Evolutionary conservation across 2,113 vertebrate genomes (phyloP).

Genomic region (Mustelus asterias): DNA sequence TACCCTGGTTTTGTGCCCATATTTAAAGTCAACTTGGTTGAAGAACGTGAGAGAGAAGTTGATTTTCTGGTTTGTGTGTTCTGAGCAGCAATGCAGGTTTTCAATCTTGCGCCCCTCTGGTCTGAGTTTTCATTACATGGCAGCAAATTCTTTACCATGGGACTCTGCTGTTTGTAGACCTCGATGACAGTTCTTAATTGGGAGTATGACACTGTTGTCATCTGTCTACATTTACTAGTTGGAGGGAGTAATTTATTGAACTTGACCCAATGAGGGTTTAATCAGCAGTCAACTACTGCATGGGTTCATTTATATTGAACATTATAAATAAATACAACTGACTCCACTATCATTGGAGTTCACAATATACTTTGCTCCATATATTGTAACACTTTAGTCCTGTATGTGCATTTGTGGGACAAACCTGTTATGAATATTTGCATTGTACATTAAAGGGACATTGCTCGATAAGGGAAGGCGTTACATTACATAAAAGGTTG

Average conservation of each 20-base stretch:
- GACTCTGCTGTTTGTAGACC: not conserved
- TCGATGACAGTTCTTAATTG: not conserved
- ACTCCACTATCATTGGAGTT: not conserved
- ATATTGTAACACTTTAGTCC: not conserved
- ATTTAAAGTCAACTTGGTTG: not conserved
- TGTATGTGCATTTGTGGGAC: too few species aligned
- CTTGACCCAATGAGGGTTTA: not conserved
- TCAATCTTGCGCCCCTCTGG: not conserved
- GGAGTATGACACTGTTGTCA: not conserved
- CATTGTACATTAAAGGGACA: not conserved
- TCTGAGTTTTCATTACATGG: not conserved
- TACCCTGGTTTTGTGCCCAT: too few species aligned
- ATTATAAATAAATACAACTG: not conserved
- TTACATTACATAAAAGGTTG: not conserved
- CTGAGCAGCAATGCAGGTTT: not conserved
- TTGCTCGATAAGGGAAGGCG: not conserved
- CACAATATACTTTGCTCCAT: not conserved
- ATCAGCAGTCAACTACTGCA: not conserved
- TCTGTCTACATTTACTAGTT: not conserved
- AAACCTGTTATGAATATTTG: not conserved
- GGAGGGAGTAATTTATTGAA: not conserved
- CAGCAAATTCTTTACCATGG: not conserved
- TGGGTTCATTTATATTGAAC: not conserved
- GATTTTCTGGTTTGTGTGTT: not conserved
- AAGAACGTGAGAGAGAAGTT: not conserved